Evolutionary conservation across 2,888 invertebrate species (phyloP), one percentile per base, ranked within the genome.

Genomic region (Reticulitermes lucifugus): DNA sequence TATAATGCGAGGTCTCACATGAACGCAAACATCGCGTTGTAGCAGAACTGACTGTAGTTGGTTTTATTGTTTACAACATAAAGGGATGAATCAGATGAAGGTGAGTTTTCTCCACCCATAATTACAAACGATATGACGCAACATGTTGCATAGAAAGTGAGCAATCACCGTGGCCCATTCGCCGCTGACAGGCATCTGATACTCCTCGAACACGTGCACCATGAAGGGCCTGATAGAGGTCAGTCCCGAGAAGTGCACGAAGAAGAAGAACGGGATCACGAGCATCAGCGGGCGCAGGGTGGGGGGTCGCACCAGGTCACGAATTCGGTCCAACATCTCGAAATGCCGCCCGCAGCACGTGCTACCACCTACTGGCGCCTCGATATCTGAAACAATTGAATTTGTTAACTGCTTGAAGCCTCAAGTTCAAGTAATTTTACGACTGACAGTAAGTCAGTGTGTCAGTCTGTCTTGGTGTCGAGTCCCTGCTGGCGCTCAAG

Each of bases 231-330:
- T 90, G n/a, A 93, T 90, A 0, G 93, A 91, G 18, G 90, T 87
- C 6, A 92, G 87, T 0, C 93, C 93, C 83, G 92, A 92, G 89
- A 92, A 91, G 10, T 92, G 92, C 71, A 92, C 90, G 85, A 93
- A 92, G 60, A 93, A 90, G 89, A 93, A 93, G 88, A 92, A 93
- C 0, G 91, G 91, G 88, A 93, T 90, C 2, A 93, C 92, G 22
- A 93, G 87, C 10, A 88, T 87, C 59, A 93, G 92, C 0, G 93
- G 93, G 83, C 92, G 91, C 88, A 92, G 88, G 0, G 93, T 93
- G 86, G 93, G 92, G 79, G 93, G 93, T 0, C 92, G 91, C 4
- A 92, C 89, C 35, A 93, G 89, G 21, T 93, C 91, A 18, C 86
- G 65, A 7, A 81, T 43, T n/a, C 81, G 70, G 29, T 81, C 81